A percentile compares a stretch with the other conserved stretches of the same genome.
These are phyloP conservation scores for Diaperis boleti DNA, from an alignment of 2,888 invertebrate genomes.

Conservation along the genomic window DNA sequence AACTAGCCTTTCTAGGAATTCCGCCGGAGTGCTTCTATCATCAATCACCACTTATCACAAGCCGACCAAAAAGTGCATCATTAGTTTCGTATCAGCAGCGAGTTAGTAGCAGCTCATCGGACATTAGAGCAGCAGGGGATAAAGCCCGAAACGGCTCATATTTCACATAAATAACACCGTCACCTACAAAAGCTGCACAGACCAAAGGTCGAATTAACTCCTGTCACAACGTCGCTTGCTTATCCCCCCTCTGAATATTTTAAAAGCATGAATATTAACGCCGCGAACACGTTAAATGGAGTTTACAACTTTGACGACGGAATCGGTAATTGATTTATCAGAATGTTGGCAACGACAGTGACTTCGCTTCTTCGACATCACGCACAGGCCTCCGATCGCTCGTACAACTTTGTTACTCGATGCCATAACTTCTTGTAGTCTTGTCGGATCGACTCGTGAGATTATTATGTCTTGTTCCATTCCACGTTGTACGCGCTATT, in stretches of 20 bases:
- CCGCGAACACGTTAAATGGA: slow-evolving; percentile 53
- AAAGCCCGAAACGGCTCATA: slow-evolving; percentile 52
- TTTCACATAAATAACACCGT: slow-evolving; percentile 48
- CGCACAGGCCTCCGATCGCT: slow-evolving; percentile 37
- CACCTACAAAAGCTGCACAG: neutral
- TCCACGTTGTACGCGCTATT: slow-evolving; percentile 4
- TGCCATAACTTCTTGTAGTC: slow-evolving; percentile 44
- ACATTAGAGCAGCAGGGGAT: slow-evolving; percentile 52
- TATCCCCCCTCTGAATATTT: neutral
- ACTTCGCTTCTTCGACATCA: slow-evolving; percentile 20
- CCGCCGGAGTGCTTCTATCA: slow-evolving; percentile 45
- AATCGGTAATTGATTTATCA: slow-evolving; percentile 45
- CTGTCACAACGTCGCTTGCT: neutral
- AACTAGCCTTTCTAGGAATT: slow-evolving; percentile 31
- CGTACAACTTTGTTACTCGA: slow-evolving; percentile 34
- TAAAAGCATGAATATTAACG: slow-evolving; percentile 17
- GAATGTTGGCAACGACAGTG: slow-evolving; percentile 22
- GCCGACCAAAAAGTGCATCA: slow-evolving; percentile 62
- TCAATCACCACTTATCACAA: slow-evolving; percentile 62
- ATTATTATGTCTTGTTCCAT: slow-evolving; percentile 37
- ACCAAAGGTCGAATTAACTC: neutral
- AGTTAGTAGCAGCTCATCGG: slow-evolving; percentile 56
- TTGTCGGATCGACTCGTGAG: slow-evolving; percentile 31
- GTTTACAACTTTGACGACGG: slow-evolving; percentile 52
- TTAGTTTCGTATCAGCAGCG: slow-evolving; percentile 62